These are phyloP conservation scores for Brenthis ino DNA, from an alignment of 2,888 invertebrate genomes.

Conservation along the genomic window DNA sequence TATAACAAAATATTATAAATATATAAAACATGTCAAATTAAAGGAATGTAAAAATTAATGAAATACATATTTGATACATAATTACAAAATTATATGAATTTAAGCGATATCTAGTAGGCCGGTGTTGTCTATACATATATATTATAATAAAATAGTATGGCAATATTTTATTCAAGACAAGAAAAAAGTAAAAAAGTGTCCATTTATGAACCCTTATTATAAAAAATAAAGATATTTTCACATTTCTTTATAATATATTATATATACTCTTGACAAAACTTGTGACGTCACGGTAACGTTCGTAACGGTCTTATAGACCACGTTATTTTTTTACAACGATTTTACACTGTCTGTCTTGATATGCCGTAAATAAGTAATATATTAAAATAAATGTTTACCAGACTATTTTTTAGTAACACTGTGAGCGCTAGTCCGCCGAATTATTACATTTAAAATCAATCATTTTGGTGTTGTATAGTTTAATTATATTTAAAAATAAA, in stretches of 20 bases:
- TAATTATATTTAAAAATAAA: not conserved
- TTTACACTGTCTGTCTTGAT: not conserved
- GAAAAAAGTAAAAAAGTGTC: not conserved
- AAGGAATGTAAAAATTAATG: constrained; percentile 7
- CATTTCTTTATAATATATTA: too few relatives aligned
- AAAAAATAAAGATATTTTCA: too few relatives aligned
- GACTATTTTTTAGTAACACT: not conserved
- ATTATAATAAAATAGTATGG: constrained; percentile 2
- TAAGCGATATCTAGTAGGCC: constrained; percentile 10
- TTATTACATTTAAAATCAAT: not conserved
- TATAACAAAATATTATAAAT: not conserved
- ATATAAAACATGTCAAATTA: not conserved
- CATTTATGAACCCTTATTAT: too few relatives aligned
- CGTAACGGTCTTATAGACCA: too few relatives aligned
- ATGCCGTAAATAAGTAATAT: not conserved
- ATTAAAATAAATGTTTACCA: not conserved
- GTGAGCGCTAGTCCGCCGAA: not conserved
- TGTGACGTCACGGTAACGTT: too few relatives aligned
- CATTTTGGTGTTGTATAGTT: not conserved
- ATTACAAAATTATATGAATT: not conserved
- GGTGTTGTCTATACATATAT: not conserved
- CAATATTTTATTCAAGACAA: not conserved
- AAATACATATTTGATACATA: constrained; percentile 7
- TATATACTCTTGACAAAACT: too few relatives aligned
- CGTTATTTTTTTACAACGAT: not conserved